Conservation (phyloP, 2,113 vertebrate genomes). For the Peucedramus taeniatus region DNA sequence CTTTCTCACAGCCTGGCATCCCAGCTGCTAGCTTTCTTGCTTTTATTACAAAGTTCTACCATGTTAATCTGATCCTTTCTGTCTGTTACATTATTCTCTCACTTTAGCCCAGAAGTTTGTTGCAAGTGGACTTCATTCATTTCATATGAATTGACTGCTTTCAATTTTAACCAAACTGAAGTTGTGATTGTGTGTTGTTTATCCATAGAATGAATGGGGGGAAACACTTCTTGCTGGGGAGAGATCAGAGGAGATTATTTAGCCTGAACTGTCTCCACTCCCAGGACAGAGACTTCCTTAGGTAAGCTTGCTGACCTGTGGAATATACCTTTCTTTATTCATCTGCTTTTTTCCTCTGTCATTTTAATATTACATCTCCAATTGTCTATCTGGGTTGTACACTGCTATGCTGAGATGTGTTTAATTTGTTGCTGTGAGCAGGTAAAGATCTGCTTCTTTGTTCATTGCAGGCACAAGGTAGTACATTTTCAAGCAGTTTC, state of each 20-base stretch:
- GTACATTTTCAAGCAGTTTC: not conserved
- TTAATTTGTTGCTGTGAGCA: not conserved
- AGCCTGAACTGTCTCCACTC: not conserved
- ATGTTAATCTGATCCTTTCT: conserved; percentile 51
- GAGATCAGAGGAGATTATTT: conserved; percentile 4
- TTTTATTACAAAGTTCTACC: conserved; percentile 37
- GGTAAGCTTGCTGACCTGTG: not conserved
- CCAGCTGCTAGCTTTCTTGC: conserved; percentile 17
- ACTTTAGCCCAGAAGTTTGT: conserved; percentile 18
- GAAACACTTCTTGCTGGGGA: conserved; percentile 16
- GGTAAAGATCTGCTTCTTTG: not conserved
- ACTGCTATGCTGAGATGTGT: not conserved
- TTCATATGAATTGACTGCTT: conserved; percentile 50
- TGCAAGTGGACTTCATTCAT: not conserved
- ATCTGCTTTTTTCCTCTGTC: not conserved
- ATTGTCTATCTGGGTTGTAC: not conserved
- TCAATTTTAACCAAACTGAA: conserved; percentile 13
- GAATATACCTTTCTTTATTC: not conserved
- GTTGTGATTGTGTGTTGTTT: conserved; percentile 43
- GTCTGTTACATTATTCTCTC: conserved; percentile 23
- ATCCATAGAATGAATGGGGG: not conserved
- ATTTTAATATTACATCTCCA: not conserved
- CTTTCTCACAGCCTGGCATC: conserved; percentile 30
- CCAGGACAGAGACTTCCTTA: conserved; percentile 7
- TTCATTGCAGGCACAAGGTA: not conserved